phyloP scores from a whole-genome alignment of 2,888 invertebrate genomes.

The Pediacus dermestoides region DNA sequence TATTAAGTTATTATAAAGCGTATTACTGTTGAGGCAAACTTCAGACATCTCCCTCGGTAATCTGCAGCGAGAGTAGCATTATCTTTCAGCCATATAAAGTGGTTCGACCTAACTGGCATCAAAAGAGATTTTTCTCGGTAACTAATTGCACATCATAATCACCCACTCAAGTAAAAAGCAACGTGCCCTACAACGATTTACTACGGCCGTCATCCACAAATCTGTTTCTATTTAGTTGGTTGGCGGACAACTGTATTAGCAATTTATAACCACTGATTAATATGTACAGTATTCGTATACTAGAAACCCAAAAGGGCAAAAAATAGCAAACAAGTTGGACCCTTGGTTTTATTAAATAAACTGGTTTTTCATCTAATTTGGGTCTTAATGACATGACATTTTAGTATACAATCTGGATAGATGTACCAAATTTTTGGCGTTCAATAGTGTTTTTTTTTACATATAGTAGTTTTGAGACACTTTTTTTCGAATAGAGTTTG shows the following conservation, averaged over 20 bases:
- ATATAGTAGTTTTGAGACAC: too few relatives aligned
- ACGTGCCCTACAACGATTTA: conserved; percentile 22
- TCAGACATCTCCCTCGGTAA: conserved; percentile 6
- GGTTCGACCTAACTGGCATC: conserved; percentile 12
- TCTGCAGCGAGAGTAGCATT: conserved; percentile 6
- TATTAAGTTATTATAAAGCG: too few relatives aligned
- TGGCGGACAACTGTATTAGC: conserved; percentile 1
- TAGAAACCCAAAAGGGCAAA: too few relatives aligned
- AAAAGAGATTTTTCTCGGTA: conserved; percentile 22
- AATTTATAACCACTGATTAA: conserved; percentile 1
- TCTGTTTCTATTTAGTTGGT: conserved; percentile 27
- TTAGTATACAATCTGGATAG: too few relatives aligned
- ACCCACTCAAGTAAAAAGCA: conserved; percentile 27
- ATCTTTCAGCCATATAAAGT: conserved; percentile 13
- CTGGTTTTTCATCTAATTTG: too few relatives aligned
- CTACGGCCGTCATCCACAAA: conserved; percentile 25
- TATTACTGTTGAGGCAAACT: conserved; percentile 6
- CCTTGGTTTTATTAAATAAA: too few relatives aligned
- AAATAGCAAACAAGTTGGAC: too few relatives aligned
- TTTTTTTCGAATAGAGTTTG: too few relatives aligned
- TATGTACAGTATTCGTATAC: too few relatives aligned
- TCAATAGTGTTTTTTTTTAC: too few relatives aligned
- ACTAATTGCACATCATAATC: conserved; percentile 29
- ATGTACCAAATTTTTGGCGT: too few relatives aligned
- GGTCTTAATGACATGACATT: too few relatives aligned